Conservation (phyloP, 1,140 invertebrate genomes). For the Anthonomus grandis region DNA sequence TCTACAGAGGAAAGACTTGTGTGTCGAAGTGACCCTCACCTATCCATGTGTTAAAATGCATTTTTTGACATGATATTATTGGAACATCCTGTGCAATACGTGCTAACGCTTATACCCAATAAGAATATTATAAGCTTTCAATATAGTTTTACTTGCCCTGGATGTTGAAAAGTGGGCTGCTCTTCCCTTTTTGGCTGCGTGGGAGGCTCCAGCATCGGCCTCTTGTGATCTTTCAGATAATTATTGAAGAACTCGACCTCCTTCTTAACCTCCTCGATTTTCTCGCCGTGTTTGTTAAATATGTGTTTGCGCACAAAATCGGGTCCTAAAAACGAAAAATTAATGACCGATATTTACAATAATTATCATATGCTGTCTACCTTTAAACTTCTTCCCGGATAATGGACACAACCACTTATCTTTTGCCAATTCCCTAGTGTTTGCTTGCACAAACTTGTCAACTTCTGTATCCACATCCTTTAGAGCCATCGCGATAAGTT, state of each 20-base stretch:
- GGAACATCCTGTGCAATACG: no score
- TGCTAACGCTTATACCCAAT: not conserved
- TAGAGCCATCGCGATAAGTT: conserved; percentile 55
- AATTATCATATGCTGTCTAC: conserved; percentile 16
- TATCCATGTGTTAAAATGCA: no score
- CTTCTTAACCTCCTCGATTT: conserved; percentile 94
- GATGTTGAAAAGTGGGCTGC: conserved; percentile 51
- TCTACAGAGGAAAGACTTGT: no score
- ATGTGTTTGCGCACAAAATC: conserved; percentile 99
- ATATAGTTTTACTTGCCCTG: conserved; percentile 45
- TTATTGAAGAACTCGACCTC: conserved; percentile 98
- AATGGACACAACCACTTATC: conserved; percentile 99
- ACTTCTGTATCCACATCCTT: conserved; percentile 86
- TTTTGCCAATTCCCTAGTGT: conserved; percentile 92
- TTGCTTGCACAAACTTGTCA: conserved; percentile 90
- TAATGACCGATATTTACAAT: no score
- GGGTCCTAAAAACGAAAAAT: conserved; percentile 65
- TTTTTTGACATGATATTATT: no score
- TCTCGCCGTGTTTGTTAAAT: conserved; percentile 95
- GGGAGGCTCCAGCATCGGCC: conserved; percentile 90
- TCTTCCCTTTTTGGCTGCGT: conserved; percentile 56
- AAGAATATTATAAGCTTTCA: not conserved
- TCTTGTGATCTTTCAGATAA: conserved; percentile 91
- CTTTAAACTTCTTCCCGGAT: conserved; percentile 99
- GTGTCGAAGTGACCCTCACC: no score